Percentiles rank a stretch among this genome's conserved stretches.
phyloP scores from a whole-genome alignment of 2,797 vertebrate genomes.

The Acanthiza pusilla region DNA sequence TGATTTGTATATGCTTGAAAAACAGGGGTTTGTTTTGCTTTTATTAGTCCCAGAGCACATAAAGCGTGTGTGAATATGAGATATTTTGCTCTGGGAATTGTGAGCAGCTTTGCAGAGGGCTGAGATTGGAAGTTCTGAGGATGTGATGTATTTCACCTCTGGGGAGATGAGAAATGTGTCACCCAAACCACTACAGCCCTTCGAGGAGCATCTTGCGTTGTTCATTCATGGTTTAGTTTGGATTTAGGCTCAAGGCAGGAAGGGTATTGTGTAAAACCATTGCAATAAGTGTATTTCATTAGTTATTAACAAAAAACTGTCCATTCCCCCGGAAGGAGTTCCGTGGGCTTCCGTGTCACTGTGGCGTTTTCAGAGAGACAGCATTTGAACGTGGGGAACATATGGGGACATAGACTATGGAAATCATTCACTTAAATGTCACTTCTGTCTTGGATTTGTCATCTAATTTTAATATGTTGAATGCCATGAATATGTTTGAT shows the following conservation, averaged over 20 bases:
- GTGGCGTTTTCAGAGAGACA: background rate
- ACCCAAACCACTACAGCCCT: background rate
- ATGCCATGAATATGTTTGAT: background rate
- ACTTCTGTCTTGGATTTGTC: constrained; percentile 9
- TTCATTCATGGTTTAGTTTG: background rate
- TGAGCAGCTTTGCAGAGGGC: background rate
- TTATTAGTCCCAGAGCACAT: background rate
- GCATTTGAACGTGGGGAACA: background rate
- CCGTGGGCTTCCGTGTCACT: background rate
- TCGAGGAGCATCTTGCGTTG: background rate
- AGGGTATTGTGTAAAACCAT: background rate
- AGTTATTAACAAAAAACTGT: constrained; percentile 46
- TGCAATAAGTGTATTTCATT: constrained; percentile 46
- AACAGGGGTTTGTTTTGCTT: background rate
- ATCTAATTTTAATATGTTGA: constrained; percentile 27
- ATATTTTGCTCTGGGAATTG: background rate
- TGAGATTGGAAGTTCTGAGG: background rate
- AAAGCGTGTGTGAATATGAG: background rate
- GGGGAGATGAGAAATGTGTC: background rate
- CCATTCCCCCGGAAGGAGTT: constrained; percentile 30
- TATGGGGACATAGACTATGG: background rate
- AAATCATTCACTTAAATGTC: constrained; percentile 38
- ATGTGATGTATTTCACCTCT: background rate
- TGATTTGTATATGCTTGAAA: background rate
- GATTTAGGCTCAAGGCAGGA: constrained; percentile 27